Evolutionary conservation across 2,113 vertebrate species (phyloP), one percentile per base, ranked within the genome.

Genomic region (Pongo abelii): DNA sequence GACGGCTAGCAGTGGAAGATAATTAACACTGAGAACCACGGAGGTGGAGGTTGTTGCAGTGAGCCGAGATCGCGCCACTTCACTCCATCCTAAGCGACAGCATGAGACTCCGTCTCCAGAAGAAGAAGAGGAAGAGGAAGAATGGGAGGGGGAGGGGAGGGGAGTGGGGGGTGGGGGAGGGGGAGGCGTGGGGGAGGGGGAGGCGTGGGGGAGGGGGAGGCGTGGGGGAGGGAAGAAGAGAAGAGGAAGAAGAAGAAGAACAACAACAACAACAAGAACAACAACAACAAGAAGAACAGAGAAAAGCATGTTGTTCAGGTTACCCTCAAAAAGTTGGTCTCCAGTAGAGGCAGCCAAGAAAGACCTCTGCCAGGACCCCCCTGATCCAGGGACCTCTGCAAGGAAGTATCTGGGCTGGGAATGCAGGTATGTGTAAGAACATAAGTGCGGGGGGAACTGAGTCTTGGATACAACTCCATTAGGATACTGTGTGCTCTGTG

Each of bases 101-200:
- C 46, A 46, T 46, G 46, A 9, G 46, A 46, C 46, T 46, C 46
- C 7, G 46, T 46, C 46, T 46, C 46, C 7, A 9, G 9, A 46
- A 46, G 46, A 46, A 46, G 7, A 46, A 46, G 46, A 46, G 4
- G 43, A 46, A 8, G 7, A 46, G 7, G 46, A 46, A 1, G 46
- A 46, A 38, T 38, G 7, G 46, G 9, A 13, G 12, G 12, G 3
- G 3, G 12, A 50, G 40, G 3, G 3, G 12, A 50, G 40, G 7
- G 46, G 9, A 13, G 12, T 2, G 3, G 3, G 12, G 13, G 40
- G 40, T 40, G 40, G 40, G 4, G 43, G 43, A 50, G 13, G 9
- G 13, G 2, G 2, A 13, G 11, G 2, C 12, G 48, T 4, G 4
- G 13, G 3, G 16, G 14, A 16, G 12, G 16, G 12, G n/a, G n/a